A percentile compares a stretch with the other conserved stretches of the same genome.
phyloP scores from a whole-genome alignment of 2,113 vertebrate genomes.

The Fregetta grallaria region DNA sequence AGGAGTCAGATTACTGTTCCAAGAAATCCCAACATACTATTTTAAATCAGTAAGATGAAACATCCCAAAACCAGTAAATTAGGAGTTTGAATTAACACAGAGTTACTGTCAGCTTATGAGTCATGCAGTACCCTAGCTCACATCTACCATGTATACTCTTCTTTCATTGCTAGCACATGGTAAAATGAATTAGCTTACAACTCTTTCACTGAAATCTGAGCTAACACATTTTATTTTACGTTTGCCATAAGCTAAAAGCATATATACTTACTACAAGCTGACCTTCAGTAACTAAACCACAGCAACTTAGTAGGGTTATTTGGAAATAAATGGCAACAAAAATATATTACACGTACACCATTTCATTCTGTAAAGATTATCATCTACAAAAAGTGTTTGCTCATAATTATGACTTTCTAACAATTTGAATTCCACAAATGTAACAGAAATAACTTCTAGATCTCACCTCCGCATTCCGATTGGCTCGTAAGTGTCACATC shows the following conservation, averaged over 20 bases:
- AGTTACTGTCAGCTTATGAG: not conserved
- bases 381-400: not conserved
- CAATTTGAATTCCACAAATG: not conserved
- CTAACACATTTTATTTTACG: not conserved
- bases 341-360: not conserved
- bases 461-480: slow-evolving; percentile 86
- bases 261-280: not conserved
- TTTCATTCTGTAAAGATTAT: not conserved
- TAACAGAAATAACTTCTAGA: not conserved
- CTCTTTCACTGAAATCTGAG: not conserved
- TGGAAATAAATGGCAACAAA: not conserved
- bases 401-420: not conserved
- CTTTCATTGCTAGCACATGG: not conserved
- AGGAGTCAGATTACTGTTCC: not conserved
- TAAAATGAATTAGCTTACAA: not conserved
- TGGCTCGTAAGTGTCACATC: slow-evolving; percentile 81
- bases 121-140: not conserved
- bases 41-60: not conserved
- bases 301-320: not conserved
- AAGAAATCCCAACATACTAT: not conserved
- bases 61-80: not conserved
- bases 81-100: not conserved
- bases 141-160: not conserved
- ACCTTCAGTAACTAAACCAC: not conserved
- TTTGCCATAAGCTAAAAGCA: not conserved